A percentile compares a stretch with the other conserved stretches of the same genome.
Conservation (phyloP, 2,888 invertebrate genomes). For the Ophion costatus region DNA sequence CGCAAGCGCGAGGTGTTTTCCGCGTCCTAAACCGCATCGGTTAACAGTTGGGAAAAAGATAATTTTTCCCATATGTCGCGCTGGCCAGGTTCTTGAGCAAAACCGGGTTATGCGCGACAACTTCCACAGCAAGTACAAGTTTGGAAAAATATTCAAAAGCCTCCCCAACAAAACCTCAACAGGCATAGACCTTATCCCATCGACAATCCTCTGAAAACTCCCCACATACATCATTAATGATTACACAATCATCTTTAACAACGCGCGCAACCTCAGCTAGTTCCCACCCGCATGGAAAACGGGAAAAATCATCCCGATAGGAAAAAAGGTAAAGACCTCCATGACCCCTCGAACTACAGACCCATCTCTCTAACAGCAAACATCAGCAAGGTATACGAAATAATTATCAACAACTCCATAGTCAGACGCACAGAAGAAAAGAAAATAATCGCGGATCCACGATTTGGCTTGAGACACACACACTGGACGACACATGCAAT, state of each 20-base stretch:
- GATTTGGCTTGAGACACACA: constrained; percentile 23
- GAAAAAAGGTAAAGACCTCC: constrained; percentile 18
- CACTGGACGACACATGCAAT: constrained; percentile 7
- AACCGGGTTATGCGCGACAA: no score
- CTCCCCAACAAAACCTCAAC: constrained; percentile 26
- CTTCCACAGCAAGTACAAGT: not conserved
- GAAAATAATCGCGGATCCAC: constrained; percentile 1
- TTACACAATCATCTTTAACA: not conserved
- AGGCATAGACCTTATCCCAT: constrained; percentile 4
- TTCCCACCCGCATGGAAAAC: constrained; percentile 16
- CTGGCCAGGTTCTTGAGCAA: no score
- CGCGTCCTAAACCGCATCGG: no score
- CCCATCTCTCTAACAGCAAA: constrained; percentile 1
- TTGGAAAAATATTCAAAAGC: constrained; percentile 1
- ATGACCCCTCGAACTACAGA: no score
- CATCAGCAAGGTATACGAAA: constrained; percentile 16
- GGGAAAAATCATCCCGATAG: constrained; percentile 2
- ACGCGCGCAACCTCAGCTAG: not conserved
- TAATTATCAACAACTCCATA: constrained; percentile 26
- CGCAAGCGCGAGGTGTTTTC: no score
- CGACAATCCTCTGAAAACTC: not conserved
- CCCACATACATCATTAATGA: not conserved
- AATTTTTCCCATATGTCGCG: no score
- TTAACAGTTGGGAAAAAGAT: no score
- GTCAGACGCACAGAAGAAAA: not conserved